phyloP scores from a whole-genome alignment of 37 sponge, comb jelly and placozoan genomes.

The Axinella damicornis region DNA sequence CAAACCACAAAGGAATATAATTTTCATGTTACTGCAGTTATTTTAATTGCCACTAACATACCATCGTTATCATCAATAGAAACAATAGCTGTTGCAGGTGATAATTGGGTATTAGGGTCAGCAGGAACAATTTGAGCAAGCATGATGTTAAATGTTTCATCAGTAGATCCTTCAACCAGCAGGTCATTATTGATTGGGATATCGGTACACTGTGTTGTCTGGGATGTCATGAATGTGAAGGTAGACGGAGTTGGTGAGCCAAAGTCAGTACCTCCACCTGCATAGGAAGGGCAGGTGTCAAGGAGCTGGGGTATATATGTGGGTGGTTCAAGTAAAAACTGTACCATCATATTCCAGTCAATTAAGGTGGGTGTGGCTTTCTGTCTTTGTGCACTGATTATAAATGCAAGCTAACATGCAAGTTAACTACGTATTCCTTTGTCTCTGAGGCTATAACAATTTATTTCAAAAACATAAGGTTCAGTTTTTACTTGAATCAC shows the following conservation, averaged over 20 bases:
- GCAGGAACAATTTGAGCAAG: not conserved
- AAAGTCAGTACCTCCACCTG: not conserved
- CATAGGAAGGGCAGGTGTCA: too few species aligned
- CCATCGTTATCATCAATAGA: conserved; percentile 11
- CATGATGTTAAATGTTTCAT: not conserved
- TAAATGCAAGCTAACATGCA: too few species aligned
- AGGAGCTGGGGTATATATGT: not conserved
- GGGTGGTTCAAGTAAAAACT: not conserved
- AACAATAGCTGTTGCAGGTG: not conserved
- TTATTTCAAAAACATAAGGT: too few species aligned
- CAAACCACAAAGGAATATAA: too few species aligned
- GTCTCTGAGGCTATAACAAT: too few species aligned
- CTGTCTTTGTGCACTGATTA: too few species aligned
- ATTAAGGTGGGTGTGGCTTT: too few species aligned
- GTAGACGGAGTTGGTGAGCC: not conserved
- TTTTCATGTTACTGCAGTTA: too few species aligned
- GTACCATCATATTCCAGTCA: too few species aligned
- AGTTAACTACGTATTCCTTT: too few species aligned
- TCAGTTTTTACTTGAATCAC: too few species aligned
- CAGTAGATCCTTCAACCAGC: not conserved
- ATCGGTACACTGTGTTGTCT: not conserved
- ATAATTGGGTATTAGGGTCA: not conserved
- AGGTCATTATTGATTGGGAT: not conserved
- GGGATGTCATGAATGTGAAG: not conserved
- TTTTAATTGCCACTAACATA: not conserved